Percentiles rank a stretch among this genome's conserved stretches.
Evolutionary conservation across 2,113 vertebrate species (phyloP).

Genomic region (Cynoglossus semilaevis): DNA sequence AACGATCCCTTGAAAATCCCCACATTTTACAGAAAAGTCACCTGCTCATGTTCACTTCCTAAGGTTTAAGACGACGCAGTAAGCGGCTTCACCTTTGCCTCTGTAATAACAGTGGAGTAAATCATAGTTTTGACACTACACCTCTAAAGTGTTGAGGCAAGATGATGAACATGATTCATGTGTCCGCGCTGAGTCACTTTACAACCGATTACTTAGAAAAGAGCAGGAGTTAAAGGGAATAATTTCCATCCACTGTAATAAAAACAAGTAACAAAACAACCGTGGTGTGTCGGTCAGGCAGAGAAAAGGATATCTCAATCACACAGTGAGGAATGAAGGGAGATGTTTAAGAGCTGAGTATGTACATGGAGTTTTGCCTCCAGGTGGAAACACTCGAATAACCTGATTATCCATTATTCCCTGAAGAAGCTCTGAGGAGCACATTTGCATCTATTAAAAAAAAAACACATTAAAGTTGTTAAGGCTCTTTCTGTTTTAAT

Average conservation of each 20-base stretch:
- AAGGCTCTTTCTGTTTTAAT: background rate
- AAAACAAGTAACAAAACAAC: background rate
- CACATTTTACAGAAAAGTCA: background rate
- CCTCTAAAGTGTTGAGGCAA: background rate
- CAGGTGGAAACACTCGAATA: background rate
- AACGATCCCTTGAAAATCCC: background rate
- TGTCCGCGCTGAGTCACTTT: constrained; percentile 1
- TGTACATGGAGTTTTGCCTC: constrained; percentile 16
- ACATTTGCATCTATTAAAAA: background rate
- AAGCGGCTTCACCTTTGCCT: background rate
- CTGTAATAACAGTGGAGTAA: constrained; percentile 9
- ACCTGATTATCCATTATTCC: background rate
- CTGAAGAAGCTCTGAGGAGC: background rate
- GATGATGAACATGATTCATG: constrained; percentile 5
- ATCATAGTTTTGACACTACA: constrained; percentile 20
- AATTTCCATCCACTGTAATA: background rate
- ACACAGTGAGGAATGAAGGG: constrained; percentile 14
- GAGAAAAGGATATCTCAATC: background rate
- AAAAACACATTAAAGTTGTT: background rate
- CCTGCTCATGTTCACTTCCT: background rate
- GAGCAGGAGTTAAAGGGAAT: background rate
- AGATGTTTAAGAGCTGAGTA: background rate
- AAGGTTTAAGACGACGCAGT: background rate
- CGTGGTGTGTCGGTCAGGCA: background rate
- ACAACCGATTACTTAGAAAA: constrained; percentile 1